Evolutionary conservation across 2,888 invertebrate genomes (phyloP).

Genomic region (Pollenia amentaria): DNA sequence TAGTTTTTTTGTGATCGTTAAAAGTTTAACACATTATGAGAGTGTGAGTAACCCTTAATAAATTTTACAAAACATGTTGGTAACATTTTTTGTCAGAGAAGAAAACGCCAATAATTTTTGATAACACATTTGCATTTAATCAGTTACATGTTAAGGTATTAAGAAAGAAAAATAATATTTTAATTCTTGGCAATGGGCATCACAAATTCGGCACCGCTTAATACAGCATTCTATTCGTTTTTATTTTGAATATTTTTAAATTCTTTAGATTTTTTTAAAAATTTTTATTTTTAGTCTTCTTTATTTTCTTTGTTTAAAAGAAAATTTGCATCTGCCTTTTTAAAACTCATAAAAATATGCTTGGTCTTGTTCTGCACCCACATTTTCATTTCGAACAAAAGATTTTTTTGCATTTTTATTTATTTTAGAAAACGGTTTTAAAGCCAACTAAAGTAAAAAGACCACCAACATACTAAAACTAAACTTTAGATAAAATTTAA

Average conservation of each 20-base stretch:
- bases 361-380: conserved; percentile 49
- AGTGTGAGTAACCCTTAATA: too few species aligned
- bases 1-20: too few species aligned
- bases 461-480: conserved; percentile 64
- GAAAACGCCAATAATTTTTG: too few species aligned
- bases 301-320: neutral
- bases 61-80: too few species aligned
- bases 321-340: conserved; percentile 17
- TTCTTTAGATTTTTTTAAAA: neutral
- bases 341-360: neutral
- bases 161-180: too few species aligned
- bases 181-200: too few species aligned
- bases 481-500: conserved; percentile 13
- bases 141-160: too few species aligned
- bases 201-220: too few species aligned
- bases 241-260: neutral
- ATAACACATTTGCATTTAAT: too few species aligned
- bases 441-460: conserved; percentile 42
- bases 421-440: conserved; percentile 34
- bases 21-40: too few species aligned
- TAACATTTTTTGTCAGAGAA: too few species aligned
- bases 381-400: conserved; percentile 45
- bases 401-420: neutral
- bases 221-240: too few species aligned
- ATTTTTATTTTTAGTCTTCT: neutral